These are phyloP conservation scores for Temnothorax curvispinosus DNA, from an alignment of 1,140 invertebrate species.

Conservation along the genomic window DNA sequence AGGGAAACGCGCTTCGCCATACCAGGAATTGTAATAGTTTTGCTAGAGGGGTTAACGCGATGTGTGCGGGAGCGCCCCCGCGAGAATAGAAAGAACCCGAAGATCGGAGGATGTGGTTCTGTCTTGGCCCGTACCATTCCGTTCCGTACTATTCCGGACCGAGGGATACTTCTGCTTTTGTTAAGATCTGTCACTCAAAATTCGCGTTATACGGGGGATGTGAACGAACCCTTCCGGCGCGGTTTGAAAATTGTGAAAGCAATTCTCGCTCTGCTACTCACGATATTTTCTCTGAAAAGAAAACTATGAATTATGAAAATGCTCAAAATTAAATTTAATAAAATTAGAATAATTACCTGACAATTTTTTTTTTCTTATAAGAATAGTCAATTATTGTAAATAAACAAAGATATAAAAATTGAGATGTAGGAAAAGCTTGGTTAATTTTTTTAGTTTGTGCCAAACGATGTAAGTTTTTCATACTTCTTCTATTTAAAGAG, in stretches of 20 bases:
- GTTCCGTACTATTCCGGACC: constrained; percentile 21
- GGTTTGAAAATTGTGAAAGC: constrained; percentile 29
- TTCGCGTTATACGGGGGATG: constrained; percentile 38
- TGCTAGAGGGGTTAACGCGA: constrained; percentile 68
- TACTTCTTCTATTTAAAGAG: constrained; percentile 19
- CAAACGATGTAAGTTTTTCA: background rate
- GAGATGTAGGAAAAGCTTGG: background rate
- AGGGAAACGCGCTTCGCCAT: constrained; percentile 73
- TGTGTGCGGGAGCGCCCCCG: constrained; percentile 43
- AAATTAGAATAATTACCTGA: background rate
- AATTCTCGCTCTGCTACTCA: background rate
- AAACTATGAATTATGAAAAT: background rate
- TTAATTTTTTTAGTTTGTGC: background rate
- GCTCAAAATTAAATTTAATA: background rate
- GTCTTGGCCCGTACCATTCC: constrained; percentile 34
- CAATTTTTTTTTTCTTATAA: no score
- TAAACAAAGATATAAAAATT: background rate
- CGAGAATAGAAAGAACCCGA: constrained; percentile 62
- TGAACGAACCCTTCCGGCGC: constrained; percentile 38
- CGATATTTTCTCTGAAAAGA: constrained; percentile 2
- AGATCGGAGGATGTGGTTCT: constrained; percentile 45
- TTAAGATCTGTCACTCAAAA: constrained; percentile 56
- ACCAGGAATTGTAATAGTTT: constrained; percentile 77
- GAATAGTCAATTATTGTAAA: background rate
- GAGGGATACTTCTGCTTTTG: constrained; percentile 36